Percentiles rank a stretch among this genome's conserved stretches.
Evolutionary conservation across 2,797 vertebrate species (phyloP).

Genomic region (Borostomias antarcticus): DNA sequence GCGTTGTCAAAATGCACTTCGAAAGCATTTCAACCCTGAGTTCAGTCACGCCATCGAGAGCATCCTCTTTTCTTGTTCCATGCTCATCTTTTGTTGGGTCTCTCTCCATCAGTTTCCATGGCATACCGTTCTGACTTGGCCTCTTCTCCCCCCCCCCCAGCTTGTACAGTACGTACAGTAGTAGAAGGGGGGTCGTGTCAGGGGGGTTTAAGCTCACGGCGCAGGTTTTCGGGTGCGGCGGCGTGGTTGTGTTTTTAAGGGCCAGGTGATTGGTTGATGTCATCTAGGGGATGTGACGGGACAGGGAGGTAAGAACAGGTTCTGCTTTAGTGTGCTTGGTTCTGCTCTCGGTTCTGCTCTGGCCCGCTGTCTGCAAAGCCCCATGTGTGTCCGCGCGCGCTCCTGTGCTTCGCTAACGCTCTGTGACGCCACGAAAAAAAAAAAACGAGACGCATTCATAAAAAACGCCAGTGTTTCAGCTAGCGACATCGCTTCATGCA

Average conservation of each 20-base stretch:
- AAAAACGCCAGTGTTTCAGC: slow-evolving; percentile 62
- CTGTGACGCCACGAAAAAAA: slow-evolving; percentile 28
- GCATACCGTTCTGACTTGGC: slow-evolving; percentile 78
- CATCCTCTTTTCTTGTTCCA: slow-evolving; percentile 41
- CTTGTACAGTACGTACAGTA: no score
- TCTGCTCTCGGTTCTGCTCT: slow-evolving; percentile 78
- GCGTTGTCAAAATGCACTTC: slow-evolving; percentile 57
- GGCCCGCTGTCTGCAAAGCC: slow-evolving; percentile 76
- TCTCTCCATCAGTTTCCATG: slow-evolving; percentile 67
- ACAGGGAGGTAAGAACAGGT: slow-evolving; percentile 79
- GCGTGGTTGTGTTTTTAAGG: slow-evolving; percentile 54
- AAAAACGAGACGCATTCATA: slow-evolving; percentile 59
- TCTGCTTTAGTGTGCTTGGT: slow-evolving; percentile 79
- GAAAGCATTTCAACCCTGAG: slow-evolving; percentile 51
- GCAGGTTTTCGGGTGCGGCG: slow-evolving; percentile 69
- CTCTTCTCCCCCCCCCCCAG: slow-evolving; percentile 77
- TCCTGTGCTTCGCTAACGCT: slow-evolving; percentile 77
- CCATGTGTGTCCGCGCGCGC: slow-evolving; percentile 75
- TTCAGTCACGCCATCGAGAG: slow-evolving; percentile 43
- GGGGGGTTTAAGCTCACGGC: slow-evolving; percentile 66
- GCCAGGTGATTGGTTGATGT: slow-evolving; percentile 74
- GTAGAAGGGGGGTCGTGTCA: slow-evolving; percentile 65
- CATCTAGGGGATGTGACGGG: slow-evolving; percentile 67
- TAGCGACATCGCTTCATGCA: slow-evolving; percentile 79
- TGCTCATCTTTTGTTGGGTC: slow-evolving; percentile 59